phyloP scores from a whole-genome alignment of 64 coral and sea anemone genomes.

The Actinia tenebrosa region DNA sequence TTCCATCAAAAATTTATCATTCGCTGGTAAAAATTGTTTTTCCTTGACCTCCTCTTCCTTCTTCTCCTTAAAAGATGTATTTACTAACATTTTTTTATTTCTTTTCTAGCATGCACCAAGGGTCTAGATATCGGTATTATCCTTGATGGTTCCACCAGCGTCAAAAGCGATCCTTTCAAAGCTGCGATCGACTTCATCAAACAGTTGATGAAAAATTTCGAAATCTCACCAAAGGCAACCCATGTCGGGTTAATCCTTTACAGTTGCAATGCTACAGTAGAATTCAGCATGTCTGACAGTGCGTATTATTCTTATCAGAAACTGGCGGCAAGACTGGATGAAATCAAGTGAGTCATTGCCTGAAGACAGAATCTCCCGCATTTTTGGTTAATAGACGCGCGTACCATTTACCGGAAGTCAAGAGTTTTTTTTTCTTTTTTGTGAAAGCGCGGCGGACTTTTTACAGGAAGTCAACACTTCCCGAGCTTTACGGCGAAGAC shows the following conservation, averaged over 20 bases:
- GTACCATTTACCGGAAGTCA: neutral
- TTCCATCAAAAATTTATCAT: too few relatives aligned
- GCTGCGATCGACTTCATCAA: conserved; percentile 29
- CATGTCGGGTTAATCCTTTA: conserved; percentile 27
- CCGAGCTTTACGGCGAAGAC: neutral
- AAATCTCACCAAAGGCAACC: conserved; percentile 20
- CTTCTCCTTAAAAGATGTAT: too few relatives aligned
- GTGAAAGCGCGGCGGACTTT: too few relatives aligned
- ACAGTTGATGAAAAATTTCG: conserved; percentile 20
- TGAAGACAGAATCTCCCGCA: neutral
- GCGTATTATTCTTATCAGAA: neutral
- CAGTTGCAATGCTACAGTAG: neutral
- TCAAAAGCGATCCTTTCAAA: conserved; percentile 15
- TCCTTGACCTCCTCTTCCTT: too few relatives aligned
- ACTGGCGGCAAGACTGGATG: neutral
- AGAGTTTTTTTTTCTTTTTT: too few relatives aligned
- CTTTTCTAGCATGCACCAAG: conserved; percentile 51
- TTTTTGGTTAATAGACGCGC: too few relatives aligned
- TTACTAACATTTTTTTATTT: too few relatives aligned
- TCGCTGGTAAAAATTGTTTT: too few relatives aligned
- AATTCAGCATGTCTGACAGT: neutral
- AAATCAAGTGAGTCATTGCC: neutral
- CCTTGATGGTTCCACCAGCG: conserved; percentile 54
- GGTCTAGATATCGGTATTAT: conserved; percentile 54
- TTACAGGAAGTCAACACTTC: neutral